Percentiles rank a stretch among this genome's conserved stretches.
These are phyloP conservation scores for Rhabdomys dilectus DNA, from an alignment of 2,113 vertebrate species.

Conservation along the genomic window DNA sequence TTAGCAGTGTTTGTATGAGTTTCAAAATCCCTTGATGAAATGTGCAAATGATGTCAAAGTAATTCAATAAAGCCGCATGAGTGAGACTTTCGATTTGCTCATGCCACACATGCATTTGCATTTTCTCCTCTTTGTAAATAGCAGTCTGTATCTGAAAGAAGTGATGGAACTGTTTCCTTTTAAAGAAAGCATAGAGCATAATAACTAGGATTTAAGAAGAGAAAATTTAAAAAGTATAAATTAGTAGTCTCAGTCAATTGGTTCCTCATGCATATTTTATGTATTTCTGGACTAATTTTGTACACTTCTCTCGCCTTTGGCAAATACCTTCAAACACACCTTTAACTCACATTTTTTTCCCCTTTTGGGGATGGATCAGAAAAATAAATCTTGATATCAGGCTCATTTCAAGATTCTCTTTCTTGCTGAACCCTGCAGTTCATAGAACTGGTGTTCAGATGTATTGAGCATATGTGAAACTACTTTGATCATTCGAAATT, in stretches of 20 bases:
- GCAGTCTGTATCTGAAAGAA: neutral
- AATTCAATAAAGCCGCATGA: neutral
- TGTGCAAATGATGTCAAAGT: neutral
- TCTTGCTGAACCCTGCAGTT: neutral
- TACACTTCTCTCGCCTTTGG: neutral
- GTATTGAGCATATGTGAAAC: neutral
- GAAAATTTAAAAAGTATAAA: neutral
- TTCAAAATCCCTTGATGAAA: neutral
- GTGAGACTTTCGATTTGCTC: neutral
- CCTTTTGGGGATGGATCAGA: neutral
- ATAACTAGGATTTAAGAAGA: neutral
- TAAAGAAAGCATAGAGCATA: neutral
- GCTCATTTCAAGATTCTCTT: neutral
- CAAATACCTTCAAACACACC: neutral
- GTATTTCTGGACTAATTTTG: neutral
- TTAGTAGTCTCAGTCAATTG: neutral
- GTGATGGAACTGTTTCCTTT: neutral
- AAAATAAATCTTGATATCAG: neutral
- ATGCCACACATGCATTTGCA: fast-evolving
- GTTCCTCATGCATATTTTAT: neutral
- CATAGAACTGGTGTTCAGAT: neutral
- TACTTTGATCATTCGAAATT: neutral
- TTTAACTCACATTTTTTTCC: neutral
- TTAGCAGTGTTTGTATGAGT: neutral
- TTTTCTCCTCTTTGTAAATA: neutral